Conservation (phyloP, 2,797 vertebrate species). For the Eidolon dupreanum region DNA sequence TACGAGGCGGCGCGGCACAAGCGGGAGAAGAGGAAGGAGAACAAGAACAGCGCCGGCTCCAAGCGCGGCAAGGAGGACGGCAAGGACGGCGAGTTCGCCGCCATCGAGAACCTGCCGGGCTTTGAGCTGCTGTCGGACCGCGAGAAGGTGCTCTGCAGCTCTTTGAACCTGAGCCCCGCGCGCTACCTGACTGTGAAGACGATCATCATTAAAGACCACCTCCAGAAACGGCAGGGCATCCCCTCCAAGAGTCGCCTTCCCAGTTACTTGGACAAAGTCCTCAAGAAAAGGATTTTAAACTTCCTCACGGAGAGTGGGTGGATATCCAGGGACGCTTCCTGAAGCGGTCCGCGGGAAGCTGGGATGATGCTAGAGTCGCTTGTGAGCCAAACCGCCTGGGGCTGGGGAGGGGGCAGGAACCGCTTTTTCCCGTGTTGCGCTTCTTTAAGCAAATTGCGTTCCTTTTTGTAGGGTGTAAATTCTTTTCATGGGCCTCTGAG, state of each 20-base stretch:
- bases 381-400: constrained; percentile 47
- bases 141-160: constrained; percentile 97
- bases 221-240: constrained; percentile 97
- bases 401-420: rapidly evolving
- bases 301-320: constrained; percentile 99
- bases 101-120: constrained; percentile 95
- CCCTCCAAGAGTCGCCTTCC: constrained; percentile 97
- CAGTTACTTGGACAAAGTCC: constrained; percentile 96
- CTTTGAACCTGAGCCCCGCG: constrained; percentile 93
- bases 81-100: constrained; percentile 94
- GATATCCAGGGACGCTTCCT: constrained; percentile 96
- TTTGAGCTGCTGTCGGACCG: constrained; percentile 97
- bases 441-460: constrained; percentile 45
- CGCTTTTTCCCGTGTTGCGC: constrained; percentile 48
- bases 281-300: constrained; percentile 96
- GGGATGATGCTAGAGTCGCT: neutral
- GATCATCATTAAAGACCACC: constrained; percentile 98
- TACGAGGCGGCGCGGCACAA: constrained; percentile 97
- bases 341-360: constrained; percentile 72
- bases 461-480: constrained; percentile 48
- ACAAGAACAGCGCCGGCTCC: constrained; percentile 90
- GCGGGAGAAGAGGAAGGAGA: constrained; percentile 96
- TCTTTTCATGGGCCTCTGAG: constrained; percentile 32
- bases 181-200: constrained; percentile 98
- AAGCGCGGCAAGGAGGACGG: constrained; percentile 93